These are phyloP conservation scores for Dinocampus coccinellae DNA, from an alignment of 2,888 invertebrate species.

Conservation along the genomic window DNA sequence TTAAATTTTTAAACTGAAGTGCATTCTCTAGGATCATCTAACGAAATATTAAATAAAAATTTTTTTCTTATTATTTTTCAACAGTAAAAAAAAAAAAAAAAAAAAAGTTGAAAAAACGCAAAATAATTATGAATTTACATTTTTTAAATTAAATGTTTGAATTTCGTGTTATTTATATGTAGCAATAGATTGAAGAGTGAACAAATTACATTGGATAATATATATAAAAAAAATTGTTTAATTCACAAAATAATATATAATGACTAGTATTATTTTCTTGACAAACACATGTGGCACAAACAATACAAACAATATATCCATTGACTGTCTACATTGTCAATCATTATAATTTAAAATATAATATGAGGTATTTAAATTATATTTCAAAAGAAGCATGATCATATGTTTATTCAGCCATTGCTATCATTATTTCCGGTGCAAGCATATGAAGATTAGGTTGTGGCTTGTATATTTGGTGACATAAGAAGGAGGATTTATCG, in stretches of 20 bases:
- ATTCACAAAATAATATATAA: not conserved
- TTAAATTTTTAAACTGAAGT: not conserved
- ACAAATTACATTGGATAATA: not conserved
- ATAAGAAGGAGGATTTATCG: not conserved
- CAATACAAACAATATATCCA: not conserved
- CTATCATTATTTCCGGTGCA: not conserved
- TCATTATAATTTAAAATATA: not conserved
- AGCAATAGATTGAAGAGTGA: not conserved
- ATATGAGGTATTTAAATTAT: not conserved
- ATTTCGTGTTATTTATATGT: not conserved
- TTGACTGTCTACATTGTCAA: too few relatives aligned
- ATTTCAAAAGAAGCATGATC: not conserved
- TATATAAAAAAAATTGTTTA: not conserved
- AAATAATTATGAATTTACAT: too few relatives aligned
- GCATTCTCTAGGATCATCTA: not conserved
- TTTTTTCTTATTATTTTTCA: too few relatives aligned
- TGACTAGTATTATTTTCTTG: not conserved
- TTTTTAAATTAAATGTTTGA: not conserved
- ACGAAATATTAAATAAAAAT: too few relatives aligned
- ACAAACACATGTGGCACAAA: not conserved
- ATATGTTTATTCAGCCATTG: not conserved
- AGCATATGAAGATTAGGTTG: not conserved
- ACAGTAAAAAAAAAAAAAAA: too few relatives aligned
- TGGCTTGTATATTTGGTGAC: not conserved
- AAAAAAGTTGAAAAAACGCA: too few relatives aligned